phyloP scores from a whole-genome alignment of 2,888 invertebrate genomes.

The Furcula furcula region DNA sequence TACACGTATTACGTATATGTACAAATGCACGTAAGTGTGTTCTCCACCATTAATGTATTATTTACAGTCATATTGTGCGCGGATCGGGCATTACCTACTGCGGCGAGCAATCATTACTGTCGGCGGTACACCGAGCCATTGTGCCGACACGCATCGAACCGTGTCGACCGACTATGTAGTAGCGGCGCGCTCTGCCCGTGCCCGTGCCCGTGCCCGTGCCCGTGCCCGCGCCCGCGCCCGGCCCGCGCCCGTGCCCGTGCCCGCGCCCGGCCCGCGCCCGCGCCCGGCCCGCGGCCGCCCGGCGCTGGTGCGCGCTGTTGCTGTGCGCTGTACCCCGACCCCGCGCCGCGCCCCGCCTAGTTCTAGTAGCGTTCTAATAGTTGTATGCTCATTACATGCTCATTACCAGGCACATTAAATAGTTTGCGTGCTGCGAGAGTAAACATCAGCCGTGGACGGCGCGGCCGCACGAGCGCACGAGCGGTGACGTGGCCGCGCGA shows the following conservation, averaged over 20 bases:
- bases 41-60: too few species aligned
- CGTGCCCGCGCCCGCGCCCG: too few species aligned
- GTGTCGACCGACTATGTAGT: too few species aligned
- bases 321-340: not conserved
- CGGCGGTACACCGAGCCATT: too few species aligned
- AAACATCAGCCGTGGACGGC: not conserved
- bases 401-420: not conserved
- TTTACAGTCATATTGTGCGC: too few species aligned
- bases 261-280: not conserved
- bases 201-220: too few species aligned
- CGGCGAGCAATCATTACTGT: too few species aligned
- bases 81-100: too few species aligned
- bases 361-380: not conserved
- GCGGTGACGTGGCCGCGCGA: not conserved
- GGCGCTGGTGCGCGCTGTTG: not conserved
- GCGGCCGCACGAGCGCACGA: not conserved
- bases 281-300: not conserved
- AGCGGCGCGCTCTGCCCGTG: too few species aligned
- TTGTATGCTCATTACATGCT: constrained; percentile 1
- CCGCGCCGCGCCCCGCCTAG: not conserved
- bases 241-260: not conserved
- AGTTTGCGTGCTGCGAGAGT: not conserved
- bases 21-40: too few species aligned
- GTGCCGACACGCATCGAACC: too few species aligned
- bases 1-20: too few species aligned